Evolutionary conservation across 2,888 invertebrate species (phyloP), one percentile per base, ranked within the genome.

Genomic region (Lasioglossum morio): DNA sequence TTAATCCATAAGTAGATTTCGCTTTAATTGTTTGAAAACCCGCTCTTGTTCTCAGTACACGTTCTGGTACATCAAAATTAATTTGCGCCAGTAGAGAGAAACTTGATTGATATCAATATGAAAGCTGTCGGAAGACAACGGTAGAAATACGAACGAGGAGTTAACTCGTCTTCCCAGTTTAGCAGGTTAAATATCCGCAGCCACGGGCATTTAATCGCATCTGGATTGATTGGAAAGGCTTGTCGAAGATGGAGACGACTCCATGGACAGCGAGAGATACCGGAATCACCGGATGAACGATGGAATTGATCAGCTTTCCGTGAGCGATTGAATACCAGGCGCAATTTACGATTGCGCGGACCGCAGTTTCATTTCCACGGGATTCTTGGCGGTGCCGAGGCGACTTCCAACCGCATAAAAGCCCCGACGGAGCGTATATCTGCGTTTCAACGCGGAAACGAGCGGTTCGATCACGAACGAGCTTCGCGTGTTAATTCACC

Each of bases 371-470:
- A 70, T 79, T 75, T 48, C 37, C 60, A 27, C 77, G 77, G 60
- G 77, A 72, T 77, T 81, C 81, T 77, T 81, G 60, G 80, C 27
- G 57, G 10, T 48, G 48, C 30, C 63, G 48, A 66, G 60, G 57
- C 34, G 43, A 57, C 48, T 53, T 74, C 23, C 53, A 0, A 14
- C 27, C 27, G 34, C 43, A 63, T 72, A 37, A 77, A 77, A 69
- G 34, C 34, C 37, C 23, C 23, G 69, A 23, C 34, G 69, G 23
- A 37, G 37, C 69, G 69, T 69, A 37, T 37, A 69, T 69, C 37
- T 12, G 69, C 37, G 4, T 12, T 34, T 19, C 23, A 34, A 37
- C 37, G 69, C n/a, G 37, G 48, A 3, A 40, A 43, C 14, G 40
- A 27, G 37, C 40, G 75, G 53, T 76, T 76, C 75, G 66, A 72